Evolutionary conservation across 2,113 vertebrate species (phyloP).

Genomic region (Zosterops pallidus): DNA sequence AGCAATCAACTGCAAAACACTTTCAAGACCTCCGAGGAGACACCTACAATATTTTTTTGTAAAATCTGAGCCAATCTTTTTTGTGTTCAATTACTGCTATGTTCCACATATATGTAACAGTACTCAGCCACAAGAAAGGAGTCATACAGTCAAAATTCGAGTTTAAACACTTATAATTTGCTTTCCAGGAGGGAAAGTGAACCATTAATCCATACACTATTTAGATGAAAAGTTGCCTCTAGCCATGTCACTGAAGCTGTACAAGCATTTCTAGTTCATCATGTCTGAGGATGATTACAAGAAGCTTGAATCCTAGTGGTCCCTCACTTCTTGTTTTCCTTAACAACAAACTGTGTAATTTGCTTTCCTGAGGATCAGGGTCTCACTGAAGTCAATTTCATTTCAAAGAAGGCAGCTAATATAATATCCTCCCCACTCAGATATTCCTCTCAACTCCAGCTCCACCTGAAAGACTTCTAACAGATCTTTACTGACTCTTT

Average conservation of each 20-base stretch:
- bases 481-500: not conserved
- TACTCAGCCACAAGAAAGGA: not conserved
- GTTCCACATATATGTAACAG: not conserved
- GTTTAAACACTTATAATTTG: not conserved
- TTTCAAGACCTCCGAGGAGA: not conserved
- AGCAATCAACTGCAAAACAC: not conserved
- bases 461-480: not conserved
- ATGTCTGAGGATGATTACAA: not conserved
- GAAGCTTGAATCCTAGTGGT: not conserved
- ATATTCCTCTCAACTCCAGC: not conserved
- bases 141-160: not conserved
- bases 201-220: not conserved
- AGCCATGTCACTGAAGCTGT: not conserved
- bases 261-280: not conserved
- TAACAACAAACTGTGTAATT: not conserved
- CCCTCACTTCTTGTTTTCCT: not conserved
- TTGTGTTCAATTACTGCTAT: not conserved
- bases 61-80: not conserved
- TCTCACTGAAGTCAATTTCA: not conserved
- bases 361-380: not conserved
- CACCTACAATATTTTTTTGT: not conserved
- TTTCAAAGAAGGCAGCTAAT: not conserved
- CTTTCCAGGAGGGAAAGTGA: not conserved
- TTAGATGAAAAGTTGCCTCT: not conserved
- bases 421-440: not conserved